Evolutionary conservation across 1,140 invertebrate species (phyloP).

Genomic region (Aplysia californica): DNA sequence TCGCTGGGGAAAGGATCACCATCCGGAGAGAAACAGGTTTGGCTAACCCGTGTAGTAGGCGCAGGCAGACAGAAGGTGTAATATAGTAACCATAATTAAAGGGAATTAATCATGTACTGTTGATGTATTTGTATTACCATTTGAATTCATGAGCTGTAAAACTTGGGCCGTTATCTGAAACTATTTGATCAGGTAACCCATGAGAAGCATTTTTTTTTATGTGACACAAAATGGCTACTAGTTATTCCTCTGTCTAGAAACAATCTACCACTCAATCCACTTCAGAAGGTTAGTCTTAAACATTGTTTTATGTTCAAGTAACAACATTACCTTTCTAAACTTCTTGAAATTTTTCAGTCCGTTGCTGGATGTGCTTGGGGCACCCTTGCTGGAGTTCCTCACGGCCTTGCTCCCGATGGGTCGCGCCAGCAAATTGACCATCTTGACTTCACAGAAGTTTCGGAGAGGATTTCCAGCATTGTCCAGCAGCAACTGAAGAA

Average conservation of each 20-base stretch:
- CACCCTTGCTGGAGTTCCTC: not conserved
- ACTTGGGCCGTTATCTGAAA: not conserved
- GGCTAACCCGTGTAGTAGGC: too few relatives aligned
- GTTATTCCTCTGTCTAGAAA: too few relatives aligned
- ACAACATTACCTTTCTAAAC: constrained; percentile 15
- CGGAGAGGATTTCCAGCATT: not conserved
- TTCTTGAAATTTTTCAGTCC: constrained; percentile 6
- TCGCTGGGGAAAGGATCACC: too few relatives aligned
- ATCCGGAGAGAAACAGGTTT: too few relatives aligned
- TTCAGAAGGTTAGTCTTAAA: too few relatives aligned
- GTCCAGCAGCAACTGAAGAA: constrained; percentile 15
- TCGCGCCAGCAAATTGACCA: not conserved
- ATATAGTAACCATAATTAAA: not conserved
- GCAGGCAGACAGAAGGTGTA: not conserved
- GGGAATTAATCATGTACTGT: not conserved
- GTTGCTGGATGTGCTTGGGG: too few relatives aligned
- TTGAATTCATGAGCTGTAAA: not conserved
- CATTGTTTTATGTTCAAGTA: too few relatives aligned
- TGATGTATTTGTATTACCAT: not conserved
- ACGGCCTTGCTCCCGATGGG: too few relatives aligned
- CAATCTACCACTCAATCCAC: not conserved
- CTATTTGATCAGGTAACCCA: too few relatives aligned
- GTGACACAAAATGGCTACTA: not conserved
- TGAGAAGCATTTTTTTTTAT: not conserved
- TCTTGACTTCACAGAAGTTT: constrained; percentile 14